Conservation (phyloP, 2,113 vertebrate genomes). For the Otus sunia region DNA sequence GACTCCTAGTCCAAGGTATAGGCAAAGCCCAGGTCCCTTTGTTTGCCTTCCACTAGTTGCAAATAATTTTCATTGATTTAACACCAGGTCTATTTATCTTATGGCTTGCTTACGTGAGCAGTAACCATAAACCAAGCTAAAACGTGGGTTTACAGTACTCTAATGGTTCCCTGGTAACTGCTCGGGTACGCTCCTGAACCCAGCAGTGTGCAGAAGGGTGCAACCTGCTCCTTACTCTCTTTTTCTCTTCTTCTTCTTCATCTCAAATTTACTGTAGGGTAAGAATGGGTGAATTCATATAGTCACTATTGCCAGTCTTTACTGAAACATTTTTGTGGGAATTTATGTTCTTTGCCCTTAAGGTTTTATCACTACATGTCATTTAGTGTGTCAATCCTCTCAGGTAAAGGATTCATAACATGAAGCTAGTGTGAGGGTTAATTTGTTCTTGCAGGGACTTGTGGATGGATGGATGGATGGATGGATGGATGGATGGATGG, state of each 20-base stretch:
- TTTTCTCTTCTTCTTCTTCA: not conserved
- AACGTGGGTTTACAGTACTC: not conserved
- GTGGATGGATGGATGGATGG: not conserved
- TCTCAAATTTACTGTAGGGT: not conserved
- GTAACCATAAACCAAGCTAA: not conserved
- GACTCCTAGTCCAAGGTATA: not conserved
- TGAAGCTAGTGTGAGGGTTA: not conserved
- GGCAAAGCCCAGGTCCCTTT: not conserved
- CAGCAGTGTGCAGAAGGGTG: rapidly evolving
- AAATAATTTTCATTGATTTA: not conserved
- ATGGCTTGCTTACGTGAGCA: not conserved
- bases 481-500: not conserved
- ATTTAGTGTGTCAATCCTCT: not conserved
- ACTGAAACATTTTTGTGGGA: not conserved
- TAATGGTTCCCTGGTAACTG: not conserved
- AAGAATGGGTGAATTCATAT: not conserved
- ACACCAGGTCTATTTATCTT: not conserved
- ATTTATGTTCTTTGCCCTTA: not conserved
- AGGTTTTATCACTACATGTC: not conserved
- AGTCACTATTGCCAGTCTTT: not conserved
- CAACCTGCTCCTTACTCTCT: not conserved
- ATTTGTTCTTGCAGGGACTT: not conserved
- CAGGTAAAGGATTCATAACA: not conserved
- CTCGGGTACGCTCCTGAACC: not conserved
- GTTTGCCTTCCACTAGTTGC: not conserved